These are phyloP conservation scores for Drosophila arizonae DNA, from an alignment of 1,140 invertebrate genomes.

Conservation along the genomic window DNA sequence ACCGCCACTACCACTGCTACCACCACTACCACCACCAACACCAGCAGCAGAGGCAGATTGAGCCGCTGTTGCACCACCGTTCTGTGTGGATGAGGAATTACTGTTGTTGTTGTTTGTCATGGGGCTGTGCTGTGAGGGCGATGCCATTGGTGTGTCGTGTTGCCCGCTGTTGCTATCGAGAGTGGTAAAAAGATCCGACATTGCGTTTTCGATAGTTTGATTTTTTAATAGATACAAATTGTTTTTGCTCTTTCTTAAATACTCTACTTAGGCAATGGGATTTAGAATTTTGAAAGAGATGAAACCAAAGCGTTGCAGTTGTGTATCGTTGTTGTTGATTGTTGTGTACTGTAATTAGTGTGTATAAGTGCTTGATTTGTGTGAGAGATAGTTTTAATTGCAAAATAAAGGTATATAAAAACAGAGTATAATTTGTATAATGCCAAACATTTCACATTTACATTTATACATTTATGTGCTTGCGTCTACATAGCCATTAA, in stretches of 20 bases:
- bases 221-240: conserved; percentile 20
- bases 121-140: conserved; percentile 85
- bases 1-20: conserved; percentile 44
- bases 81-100: conserved; percentile 64
- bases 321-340: conserved; percentile 21
- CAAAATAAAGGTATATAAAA: conserved; percentile 41
- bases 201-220: conserved; percentile 49
- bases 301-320: conserved; percentile 43
- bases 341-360: conserved; percentile 24
- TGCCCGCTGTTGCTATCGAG: conserved; percentile 75
- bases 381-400: conserved; percentile 15
- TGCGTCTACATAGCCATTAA: background rate
- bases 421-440: background rate
- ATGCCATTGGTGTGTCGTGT: conserved; percentile 80
- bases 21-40: conserved; percentile 55
- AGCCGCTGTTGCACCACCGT: conserved; percentile 56
- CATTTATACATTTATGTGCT: background rate
- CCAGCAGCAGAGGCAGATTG: conserved; percentile 33
- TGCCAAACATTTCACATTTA: background rate
- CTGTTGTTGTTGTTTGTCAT: conserved; percentile 71
- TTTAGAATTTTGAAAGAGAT: conserved; percentile 1
- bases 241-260: conserved; percentile 13
- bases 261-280: conserved; percentile 25
- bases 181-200: conserved; percentile 78
- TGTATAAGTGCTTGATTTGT: conserved; percentile 22